Base-by-base conservation (phyloP, 2,888 invertebrate species). In the Actias luna region DNA sequence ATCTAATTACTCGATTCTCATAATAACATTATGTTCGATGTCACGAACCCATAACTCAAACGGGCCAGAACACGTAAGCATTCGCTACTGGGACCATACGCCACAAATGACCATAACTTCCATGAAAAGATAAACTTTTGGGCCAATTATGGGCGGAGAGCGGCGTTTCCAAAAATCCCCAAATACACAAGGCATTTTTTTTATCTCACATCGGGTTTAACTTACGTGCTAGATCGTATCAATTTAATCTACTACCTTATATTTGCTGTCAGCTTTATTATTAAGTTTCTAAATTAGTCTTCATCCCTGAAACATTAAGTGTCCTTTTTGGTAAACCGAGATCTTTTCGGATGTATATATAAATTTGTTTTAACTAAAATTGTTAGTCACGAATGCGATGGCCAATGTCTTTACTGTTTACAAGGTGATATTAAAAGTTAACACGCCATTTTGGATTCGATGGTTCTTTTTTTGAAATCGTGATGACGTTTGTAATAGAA, bases 121-220 rank as follows among this genome's bases (percentile, higher is more conserved):
- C 82, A 77, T 83, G 91, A 90, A 92, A 75, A 88, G 87, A 89
- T 91, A 88, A 90, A 85, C 74, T 82, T 82, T 83, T 80, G 69
- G 75, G 73, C 89, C 91, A 90, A 89, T 91, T 91, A 90, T 84
- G 83, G 85, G 69, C 71, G 80, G 73, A 75, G 73, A 82, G 87
- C 88, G 87, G 88, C 76, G 82, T 88, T 89, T 89, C 89, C 89
- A 87, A 89, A 90, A 90, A 90, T 87, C 82, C 76, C 76, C 82
- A n/a, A n/a, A n/a, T 82, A 84, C 68, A 75, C 69, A 70, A 52
- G n/a, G 58, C 59, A 52, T 62, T 76, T 80, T 50, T n/a, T 83
- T 88, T 88, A 89, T 89, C 89, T 85, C 58, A 59, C 79, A 90
- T 90, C 89, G 83, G 79, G 82, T 74, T 78, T 82, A 79, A 79